phyloP scores from a whole-genome alignment of 2,888 invertebrate species.

The Apoda limacodes region DNA sequence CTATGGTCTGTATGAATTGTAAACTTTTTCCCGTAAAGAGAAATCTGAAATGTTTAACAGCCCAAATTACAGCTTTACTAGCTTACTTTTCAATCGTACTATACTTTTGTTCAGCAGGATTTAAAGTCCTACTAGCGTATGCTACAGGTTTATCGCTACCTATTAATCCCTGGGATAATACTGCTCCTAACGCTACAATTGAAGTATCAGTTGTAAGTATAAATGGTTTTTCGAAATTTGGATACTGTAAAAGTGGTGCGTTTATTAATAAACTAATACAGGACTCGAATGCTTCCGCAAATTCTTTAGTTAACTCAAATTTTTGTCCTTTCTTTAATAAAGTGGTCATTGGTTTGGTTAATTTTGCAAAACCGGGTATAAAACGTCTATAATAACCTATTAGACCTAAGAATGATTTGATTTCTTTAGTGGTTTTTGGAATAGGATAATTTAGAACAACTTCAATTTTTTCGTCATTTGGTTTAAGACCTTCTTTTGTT shows the following conservation, averaged over 20 bases:
- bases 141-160: constrained; percentile 11
- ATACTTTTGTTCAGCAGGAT: constrained; percentile 9
- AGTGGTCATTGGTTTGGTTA: constrained; percentile 3
- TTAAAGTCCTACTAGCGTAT: constrained; percentile 9
- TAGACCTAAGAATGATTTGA: background rate
- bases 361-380: constrained; percentile 9
- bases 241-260: constrained; percentile 13
- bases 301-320: constrained; percentile 13
- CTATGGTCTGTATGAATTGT: constrained; percentile 8
- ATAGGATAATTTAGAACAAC: constrained; percentile 12
- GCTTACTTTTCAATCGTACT: constrained; percentile 9
- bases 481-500: constrained; percentile 7
- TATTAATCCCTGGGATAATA: constrained; percentile 10
- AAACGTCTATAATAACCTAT: constrained; percentile 13
- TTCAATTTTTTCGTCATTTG: constrained; percentile 13
- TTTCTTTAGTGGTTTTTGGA: constrained; percentile 3
- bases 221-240: constrained; percentile 11
- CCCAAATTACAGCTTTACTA: constrained; percentile 8
- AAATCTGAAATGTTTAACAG: constrained; percentile 11
- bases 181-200: constrained; percentile 11
- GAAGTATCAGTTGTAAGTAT: constrained; percentile 12
- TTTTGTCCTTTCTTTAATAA: constrained; percentile 15
- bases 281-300: constrained; percentile 15
- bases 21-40: constrained; percentile 8
- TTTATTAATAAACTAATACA: constrained; percentile 14